Base-by-base conservation (phyloP, 2,113 vertebrate species). In the Pandion haliaetus region DNA sequence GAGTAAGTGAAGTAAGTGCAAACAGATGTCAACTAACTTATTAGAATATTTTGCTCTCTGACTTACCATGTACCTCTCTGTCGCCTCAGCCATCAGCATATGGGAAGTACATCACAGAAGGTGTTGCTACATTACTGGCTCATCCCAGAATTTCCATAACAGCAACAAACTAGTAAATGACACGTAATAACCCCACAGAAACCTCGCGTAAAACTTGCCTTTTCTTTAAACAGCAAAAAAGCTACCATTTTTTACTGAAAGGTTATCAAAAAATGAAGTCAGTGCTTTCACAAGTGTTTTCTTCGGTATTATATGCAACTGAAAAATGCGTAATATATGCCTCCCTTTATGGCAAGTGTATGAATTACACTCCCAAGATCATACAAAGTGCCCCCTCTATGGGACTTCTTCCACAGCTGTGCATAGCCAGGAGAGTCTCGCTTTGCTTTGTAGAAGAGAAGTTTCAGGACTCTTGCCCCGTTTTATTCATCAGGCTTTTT, bases 361-460 rank as follows among this genome's bases (percentile, higher is more conserved):
- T 34, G 63, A 96, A 86, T 45, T 78, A 65, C 10, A 65, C 38
- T 54, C 76, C 9, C 29, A 81, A 81, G 73, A 34, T 90, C 71
- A 90, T 70, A 95, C 44, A n/a, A 98, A 98, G 97, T 83, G 95
- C 96, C 91, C 98, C 97, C 97, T 97, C 97, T 98, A 93, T 34
- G 93, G 97, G 97, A 88, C 66, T 97, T 17, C 32, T 86, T 38
- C 73, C 70, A 96, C 71, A 97, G 70, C 32, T 86, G 38, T 66
- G 85, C 63, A n/a, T 3, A 61, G 72, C 36, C 50, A 55, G 20
- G 19, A 88, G 32, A 63, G 76, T 59, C 42, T 93, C 88, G 17
- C 67, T 97, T 94, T 95, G 32, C 80, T 83, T 36, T 12, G n/a
- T 0, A 58, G 80, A 66, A 85, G 59, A 86, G 73, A 72, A 50